A percentile compares a stretch with the other conserved stretches of the same genome.
Conservation (phyloP, 2,888 invertebrate species). For the Acronicta alni region DNA sequence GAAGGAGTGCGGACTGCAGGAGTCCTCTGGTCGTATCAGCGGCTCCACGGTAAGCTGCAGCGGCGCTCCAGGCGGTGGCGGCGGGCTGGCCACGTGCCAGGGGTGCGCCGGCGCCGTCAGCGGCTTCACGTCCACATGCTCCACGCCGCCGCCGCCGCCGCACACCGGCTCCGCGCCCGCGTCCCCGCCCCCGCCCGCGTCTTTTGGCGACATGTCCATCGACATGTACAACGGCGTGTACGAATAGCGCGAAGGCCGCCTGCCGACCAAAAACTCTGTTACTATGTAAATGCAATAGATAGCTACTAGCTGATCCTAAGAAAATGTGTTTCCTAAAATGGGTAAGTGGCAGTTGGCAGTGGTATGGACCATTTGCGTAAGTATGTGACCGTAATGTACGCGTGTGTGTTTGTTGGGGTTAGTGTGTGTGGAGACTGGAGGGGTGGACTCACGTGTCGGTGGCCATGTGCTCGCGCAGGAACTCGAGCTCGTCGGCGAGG, state of each 20-base stretch:
- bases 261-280: conserved; percentile 34
- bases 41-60: conserved; percentile 62
- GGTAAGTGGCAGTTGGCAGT: background rate
- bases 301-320: too few species aligned
- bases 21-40: conserved; percentile 63
- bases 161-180: conserved; percentile 1
- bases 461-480: conserved; percentile 85
- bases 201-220: conserved; percentile 54
- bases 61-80: conserved; percentile 34
- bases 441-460: conserved; percentile 81
- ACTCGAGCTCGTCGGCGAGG: conserved; percentile 84
- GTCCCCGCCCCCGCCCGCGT: too few species aligned
- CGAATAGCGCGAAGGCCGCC: conserved; percentile 68
- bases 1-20: conserved; percentile 68
- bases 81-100: conserved; percentile 54
- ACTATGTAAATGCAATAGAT: background rate
- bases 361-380: too few species aligned
- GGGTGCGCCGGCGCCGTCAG: conserved; percentile 53
- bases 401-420: too few species aligned
- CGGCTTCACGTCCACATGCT: conserved; percentile 55
- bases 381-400: too few species aligned
- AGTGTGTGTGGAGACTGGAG: too few species aligned
- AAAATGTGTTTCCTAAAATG: too few species aligned
- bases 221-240: conserved; percentile 65
- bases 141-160: conserved; percentile 21